Evolutionary conservation across 2,113 vertebrate genomes (phyloP), one percentile per base, ranked within the genome.

Genomic region (Hymenochirus boettgeri): DNA sequence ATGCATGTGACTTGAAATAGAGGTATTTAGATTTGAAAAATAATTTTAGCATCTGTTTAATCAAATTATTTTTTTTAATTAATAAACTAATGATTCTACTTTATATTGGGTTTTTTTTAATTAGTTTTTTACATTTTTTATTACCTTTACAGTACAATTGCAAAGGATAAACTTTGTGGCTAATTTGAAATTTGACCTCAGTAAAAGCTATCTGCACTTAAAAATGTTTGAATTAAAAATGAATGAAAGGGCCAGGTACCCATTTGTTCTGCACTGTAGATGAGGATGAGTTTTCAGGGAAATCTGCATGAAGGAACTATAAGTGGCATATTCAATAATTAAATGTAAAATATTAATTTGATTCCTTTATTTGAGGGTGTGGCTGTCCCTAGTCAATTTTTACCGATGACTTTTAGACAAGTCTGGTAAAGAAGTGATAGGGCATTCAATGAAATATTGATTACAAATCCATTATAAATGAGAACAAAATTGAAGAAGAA

Each of bases 311-410:
- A 54, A 62, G 47, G 76, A 86, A 81, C 84, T 80, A 80, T 84
- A n/a, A n/a, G n/a, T n/a, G n/a, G n/a, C n/a, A n/a, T n/a, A n/a
- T n/a, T n/a, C n/a, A n/a, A n/a, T n/a, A n/a, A n/a, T 83, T 80
- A 74, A 75, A 83, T 86, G 55, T 88, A 79, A 86, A 86, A 85
- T 86, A 87, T 88, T 85, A 81, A 85, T 81, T 35, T 57, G n/a
- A 58, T 65, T 77, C 57, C 74, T 71, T 47, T 77, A 75, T 58
- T 53, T 80, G 79, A 21, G 72, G 60, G 26, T 81, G 55, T 66
- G 63, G 80, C 72, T 46, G 71, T 80, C 84, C 85, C 79, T 71
- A 69, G 77, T 71, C 73, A 72, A 72, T 72, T 71, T 46, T 74
- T 76, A 83, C 79, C 65, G 73, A 50, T 74, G 81, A 79, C 53